A percentile compares a stretch with the other conserved stretches of the same genome.
phyloP scores from a whole-genome alignment of 2,113 vertebrate genomes.

The Colistium nudipinnis region DNA sequence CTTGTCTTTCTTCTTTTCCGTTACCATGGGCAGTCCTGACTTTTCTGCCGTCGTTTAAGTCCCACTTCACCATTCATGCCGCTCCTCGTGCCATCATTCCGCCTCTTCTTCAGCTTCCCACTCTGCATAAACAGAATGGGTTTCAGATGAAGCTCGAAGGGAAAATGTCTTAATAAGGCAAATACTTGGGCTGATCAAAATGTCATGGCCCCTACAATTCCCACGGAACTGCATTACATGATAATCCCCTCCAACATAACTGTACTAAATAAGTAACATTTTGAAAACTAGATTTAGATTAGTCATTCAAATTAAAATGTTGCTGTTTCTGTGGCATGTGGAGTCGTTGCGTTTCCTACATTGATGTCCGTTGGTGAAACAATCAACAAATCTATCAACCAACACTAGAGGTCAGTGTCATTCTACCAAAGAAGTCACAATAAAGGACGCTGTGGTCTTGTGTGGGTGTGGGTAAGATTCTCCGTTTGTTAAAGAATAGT shows the following conservation, averaged over 20 bases:
- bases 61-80: conserved; percentile 67
- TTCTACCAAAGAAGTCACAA: conserved; percentile 18
- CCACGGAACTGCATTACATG: neutral
- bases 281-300: neutral
- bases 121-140: conserved; percentile 59
- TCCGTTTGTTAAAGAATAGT: conserved; percentile 11
- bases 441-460: no score
- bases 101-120: conserved; percentile 71
- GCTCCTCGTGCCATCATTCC: conserved; percentile 56
- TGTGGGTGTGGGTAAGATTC: no score
- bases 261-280: neutral
- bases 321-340: neutral
- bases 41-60: conserved; percentile 74
- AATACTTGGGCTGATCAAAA: neutral
- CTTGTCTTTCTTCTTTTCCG: conserved; percentile 33
- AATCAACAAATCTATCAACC: conserved; percentile 3
- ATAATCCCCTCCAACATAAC: neutral
- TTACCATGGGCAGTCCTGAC: conserved; percentile 70
- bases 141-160: conserved; percentile 16
- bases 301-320: neutral
- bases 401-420: conserved; percentile 69
- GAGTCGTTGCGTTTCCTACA: neutral
- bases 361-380: neutral
- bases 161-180: neutral
- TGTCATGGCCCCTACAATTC: neutral